These are phyloP conservation scores for Araneus ventricosus DNA, from an alignment of 1,140 invertebrate genomes.

Conservation along the genomic window DNA sequence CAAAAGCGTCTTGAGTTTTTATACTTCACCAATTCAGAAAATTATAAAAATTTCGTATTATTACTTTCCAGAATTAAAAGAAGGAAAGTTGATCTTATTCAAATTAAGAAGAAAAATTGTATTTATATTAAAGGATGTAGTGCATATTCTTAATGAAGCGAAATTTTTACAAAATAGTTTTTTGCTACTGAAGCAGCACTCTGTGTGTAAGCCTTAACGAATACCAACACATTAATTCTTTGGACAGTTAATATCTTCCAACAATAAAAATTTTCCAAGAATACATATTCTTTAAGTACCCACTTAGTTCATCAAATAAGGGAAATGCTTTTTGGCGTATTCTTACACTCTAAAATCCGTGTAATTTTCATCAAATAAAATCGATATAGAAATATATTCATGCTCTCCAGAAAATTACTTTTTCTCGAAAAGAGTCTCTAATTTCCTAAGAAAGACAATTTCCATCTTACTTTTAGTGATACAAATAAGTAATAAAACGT, in stretches of 20 bases:
- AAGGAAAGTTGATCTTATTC: too few species aligned
- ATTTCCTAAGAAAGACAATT: too few species aligned
- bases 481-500: too few species aligned
- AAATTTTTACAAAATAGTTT: not conserved
- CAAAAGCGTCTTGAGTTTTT: too few species aligned
- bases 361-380: not conserved
- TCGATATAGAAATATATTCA: not conserved
- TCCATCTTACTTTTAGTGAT: too few species aligned
- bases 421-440: too few species aligned
- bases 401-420: not conserved
- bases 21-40: too few species aligned
- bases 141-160: too few species aligned
- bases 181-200: not conserved
- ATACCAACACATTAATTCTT: not conserved
- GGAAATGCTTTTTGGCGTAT: not conserved
- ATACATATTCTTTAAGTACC: conserved; percentile 15
- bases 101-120: too few species aligned
- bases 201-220: not conserved
- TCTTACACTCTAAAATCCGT: not conserved
- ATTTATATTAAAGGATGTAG: too few species aligned
- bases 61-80: too few species aligned
- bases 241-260: not conserved
- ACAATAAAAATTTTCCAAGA: not conserved
- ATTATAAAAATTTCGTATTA: too few species aligned
- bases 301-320: conserved; percentile 25